These are phyloP conservation scores for Petroica traversi DNA, from an alignment of 2,113 vertebrate genomes.

Conservation along the genomic window DNA sequence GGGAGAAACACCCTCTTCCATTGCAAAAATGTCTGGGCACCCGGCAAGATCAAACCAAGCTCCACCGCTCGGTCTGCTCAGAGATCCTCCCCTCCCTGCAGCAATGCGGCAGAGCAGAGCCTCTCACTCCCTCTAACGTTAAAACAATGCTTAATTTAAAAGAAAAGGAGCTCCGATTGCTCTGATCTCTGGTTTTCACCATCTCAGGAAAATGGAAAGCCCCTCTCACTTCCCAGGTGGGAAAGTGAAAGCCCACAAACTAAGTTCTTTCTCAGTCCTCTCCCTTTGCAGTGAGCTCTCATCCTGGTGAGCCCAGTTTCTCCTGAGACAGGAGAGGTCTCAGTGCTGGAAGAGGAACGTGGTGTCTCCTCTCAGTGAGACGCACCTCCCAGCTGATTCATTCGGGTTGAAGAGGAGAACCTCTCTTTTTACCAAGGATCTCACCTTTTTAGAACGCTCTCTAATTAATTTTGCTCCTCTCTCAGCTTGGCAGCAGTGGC, in stretches of 20 bases:
- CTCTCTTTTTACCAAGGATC: neutral
- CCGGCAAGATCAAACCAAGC: neutral
- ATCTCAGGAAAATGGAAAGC: neutral
- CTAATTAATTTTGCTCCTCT: neutral
- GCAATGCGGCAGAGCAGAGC: neutral
- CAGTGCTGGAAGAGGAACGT: neutral
- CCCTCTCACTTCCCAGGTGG: neutral
- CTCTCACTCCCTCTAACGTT: neutral
- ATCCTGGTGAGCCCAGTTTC: neutral
- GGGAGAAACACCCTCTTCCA: neutral
- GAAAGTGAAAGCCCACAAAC: neutral
- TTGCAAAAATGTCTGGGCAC: neutral
- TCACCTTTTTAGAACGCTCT: neutral
- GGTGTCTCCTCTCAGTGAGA: neutral
- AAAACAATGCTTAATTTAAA: neutral
- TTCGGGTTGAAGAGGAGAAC: neutral
- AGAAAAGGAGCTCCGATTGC: neutral
- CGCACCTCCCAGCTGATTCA: neutral
- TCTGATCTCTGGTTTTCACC: neutral
- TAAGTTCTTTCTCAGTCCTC: neutral
- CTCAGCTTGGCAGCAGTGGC: neutral
- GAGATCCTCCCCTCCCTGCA: neutral
- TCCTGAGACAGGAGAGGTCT: neutral
- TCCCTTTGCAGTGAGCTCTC: neutral
- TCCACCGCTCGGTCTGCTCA: neutral